Evolutionary conservation across 2,113 vertebrate genomes (phyloP).

Genomic region (Motacilla alba): DNA sequence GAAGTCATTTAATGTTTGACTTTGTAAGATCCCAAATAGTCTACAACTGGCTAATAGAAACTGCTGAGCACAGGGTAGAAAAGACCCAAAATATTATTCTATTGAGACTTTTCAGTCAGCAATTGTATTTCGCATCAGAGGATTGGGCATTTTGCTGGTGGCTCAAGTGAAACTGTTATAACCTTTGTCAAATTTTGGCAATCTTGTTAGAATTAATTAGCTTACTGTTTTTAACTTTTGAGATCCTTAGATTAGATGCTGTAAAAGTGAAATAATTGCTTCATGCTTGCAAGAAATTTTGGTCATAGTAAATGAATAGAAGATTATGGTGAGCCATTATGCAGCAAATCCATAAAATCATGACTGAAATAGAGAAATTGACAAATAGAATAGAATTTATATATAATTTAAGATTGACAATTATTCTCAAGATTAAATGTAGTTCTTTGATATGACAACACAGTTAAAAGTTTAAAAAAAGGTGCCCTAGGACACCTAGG

Average conservation of each 20-base stretch:
- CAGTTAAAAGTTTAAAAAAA: not conserved
- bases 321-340: not conserved
- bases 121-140: not conserved
- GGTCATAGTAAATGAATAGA: not conserved
- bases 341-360: not conserved
- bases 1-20: not conserved
- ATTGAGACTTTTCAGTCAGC: not conserved
- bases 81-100: not conserved
- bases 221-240: not conserved
- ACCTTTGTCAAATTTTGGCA: not conserved
- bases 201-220: not conserved
- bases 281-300: not conserved
- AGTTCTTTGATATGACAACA: not conserved
- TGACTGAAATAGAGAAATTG: not conserved
- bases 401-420: not conserved
- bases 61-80: not conserved
- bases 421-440: not conserved
- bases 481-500: fast-evolving
- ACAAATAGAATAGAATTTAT: not conserved
- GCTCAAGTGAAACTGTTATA: not conserved
- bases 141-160: not conserved
- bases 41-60: not conserved
- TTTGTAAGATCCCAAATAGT: not conserved
- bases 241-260: not conserved
- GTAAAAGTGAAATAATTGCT: not conserved